Evolutionary conservation across 2,113 vertebrate species (phyloP).

Genomic region (Dipodomys merriami): DNA sequence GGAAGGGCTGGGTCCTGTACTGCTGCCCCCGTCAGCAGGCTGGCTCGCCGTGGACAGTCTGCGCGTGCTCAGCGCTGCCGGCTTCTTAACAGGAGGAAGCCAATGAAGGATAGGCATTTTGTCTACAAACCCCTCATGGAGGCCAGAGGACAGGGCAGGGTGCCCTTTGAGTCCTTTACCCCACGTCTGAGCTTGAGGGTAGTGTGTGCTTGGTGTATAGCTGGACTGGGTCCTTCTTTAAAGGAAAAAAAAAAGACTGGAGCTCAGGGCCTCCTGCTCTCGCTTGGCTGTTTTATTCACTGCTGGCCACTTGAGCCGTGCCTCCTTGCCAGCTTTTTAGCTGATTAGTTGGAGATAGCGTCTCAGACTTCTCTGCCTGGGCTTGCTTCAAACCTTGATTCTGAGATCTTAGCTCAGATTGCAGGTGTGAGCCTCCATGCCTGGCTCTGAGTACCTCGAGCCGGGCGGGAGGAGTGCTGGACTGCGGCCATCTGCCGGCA

Average conservation of each 20-base stretch:
- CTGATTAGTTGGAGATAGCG: no score
- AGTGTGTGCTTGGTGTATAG: accelerated
- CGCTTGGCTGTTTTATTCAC: no score
- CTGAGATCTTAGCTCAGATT: no score
- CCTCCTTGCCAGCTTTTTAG: no score
- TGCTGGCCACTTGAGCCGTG: no score
- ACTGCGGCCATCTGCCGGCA: neutral
- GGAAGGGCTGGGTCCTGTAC: neutral
- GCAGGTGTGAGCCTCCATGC: no score
- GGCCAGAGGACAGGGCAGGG: neutral
- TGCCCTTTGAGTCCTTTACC: neutral
- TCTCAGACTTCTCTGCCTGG: no score
- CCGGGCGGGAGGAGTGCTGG: neutral
- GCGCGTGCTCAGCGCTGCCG: accelerated
- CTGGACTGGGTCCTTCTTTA: no score
- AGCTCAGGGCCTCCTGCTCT: no score
- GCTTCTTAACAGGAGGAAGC: neutral
- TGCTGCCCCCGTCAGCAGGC: accelerated
- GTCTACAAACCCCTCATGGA: accelerated
- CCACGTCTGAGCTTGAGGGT: neutral
- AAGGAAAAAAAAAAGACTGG: no score
- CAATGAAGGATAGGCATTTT: accelerated
- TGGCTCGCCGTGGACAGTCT: neutral
- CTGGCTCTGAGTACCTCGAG: no score
- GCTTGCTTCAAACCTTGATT: no score